Base-by-base conservation (phyloP, 2,797 vertebrate species). In the Tokudaia muenninki region DNA sequence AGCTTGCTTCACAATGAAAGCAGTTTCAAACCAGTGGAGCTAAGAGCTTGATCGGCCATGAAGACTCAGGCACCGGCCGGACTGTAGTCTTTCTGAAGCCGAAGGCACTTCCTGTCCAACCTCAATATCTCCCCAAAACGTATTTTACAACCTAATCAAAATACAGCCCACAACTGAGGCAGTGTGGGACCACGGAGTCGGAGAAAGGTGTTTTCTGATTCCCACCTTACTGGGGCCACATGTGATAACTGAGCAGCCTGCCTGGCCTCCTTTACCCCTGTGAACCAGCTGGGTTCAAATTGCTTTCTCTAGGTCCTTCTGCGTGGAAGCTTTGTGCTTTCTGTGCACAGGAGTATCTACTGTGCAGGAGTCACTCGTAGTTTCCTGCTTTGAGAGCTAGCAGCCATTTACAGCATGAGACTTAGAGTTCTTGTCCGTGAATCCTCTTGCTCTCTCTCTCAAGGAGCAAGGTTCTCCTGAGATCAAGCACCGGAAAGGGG, bases 231-330 rank as follows among this genome's bases (percentile, higher is more conserved):
- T 12, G 4, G 29, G 29, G 52, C 24, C 63, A 79, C 67, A 67
- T n/a, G 22, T 72, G 65, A 92, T 82, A 67, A 37, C 70, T 91
- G 47, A 37, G 13, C n/a, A 29, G 59, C n/a, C 44, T 87, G 47
- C 74, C n/a, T 41, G 14, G 24, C 83, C 90, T 67, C 0, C 37
- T 80, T n/a, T 65, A 12, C 29, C 17, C 21, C 50, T 75, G 31
- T 44, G 75, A 87, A 77, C 50, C 19, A 63, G 86, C 34, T 83
- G 10, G 0, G 10, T 93, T 96, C 72, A 65, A 12, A 75, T 34
- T 70, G 59, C 75, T 41, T 91, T 90, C 78, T 92, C 86, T 70
- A 37, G 47, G 29, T 7, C 47, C 37, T 96, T 96, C 89, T 82
- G 12, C 88, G 29, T 55, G n/a, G 24, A 91, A 86, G 0, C 74